phyloP scores from a whole-genome alignment of 1,140 invertebrate genomes.

The Tigriopus japonicus region DNA sequence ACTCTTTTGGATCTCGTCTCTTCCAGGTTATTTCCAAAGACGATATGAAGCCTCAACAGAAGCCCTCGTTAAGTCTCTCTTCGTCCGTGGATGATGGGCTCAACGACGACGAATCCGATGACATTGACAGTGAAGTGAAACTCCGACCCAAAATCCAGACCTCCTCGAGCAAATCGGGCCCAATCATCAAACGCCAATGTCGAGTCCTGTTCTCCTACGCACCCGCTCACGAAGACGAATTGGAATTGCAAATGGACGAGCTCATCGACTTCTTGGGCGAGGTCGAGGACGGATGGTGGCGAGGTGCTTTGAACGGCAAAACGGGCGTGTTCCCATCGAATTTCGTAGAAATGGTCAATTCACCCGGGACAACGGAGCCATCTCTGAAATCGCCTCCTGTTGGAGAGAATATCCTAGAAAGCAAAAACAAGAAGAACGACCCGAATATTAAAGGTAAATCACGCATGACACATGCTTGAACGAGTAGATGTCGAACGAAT shows the following conservation, averaged over 20 bases:
- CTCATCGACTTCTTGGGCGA: constrained; percentile 67
- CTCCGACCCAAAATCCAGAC: neutral
- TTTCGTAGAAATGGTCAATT: constrained; percentile 54
- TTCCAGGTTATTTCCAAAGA: neutral
- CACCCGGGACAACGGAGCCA: constrained; percentile 8
- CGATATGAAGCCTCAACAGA: neutral
- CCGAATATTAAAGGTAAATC: neutral
- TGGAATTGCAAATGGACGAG: constrained; percentile 64
- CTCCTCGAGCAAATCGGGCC: neutral
- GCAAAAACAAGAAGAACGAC: constrained; percentile 8
- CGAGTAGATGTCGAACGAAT: too few relatives aligned
- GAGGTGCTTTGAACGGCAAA: constrained; percentile 47
- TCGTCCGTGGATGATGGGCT: neutral
- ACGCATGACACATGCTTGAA: neutral
- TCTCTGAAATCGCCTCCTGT: neutral
- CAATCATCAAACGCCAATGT: constrained; percentile 34
- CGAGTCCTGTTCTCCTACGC: constrained; percentile 75
- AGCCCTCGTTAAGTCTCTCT: neutral
- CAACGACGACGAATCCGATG: neutral
- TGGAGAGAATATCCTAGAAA: neutral
- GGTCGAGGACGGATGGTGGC: constrained; percentile 79
- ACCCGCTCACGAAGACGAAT: constrained; percentile 76
- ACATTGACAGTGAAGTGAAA: neutral
- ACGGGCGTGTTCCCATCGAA: constrained; percentile 80
- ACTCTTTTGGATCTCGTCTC: too few relatives aligned